These are phyloP conservation scores for Hipparchia semele DNA, from an alignment of 2,888 invertebrate species.

Conservation along the genomic window DNA sequence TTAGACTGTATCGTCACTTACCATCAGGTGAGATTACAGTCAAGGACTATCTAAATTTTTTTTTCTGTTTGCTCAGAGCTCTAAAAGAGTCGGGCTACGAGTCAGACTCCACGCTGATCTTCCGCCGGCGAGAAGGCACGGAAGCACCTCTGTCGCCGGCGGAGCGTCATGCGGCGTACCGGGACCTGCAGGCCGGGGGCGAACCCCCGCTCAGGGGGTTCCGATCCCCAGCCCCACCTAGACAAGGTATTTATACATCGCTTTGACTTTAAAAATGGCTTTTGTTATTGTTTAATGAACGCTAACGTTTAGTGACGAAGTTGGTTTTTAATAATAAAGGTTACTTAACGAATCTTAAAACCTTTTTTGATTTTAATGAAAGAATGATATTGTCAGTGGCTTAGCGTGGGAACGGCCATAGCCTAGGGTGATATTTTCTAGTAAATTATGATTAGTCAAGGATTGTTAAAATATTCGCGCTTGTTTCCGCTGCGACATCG, in stretches of 20 bases:
- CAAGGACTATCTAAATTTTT: background rate
- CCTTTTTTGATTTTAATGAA: no score
- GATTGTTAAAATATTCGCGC: background rate
- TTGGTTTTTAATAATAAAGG: background rate
- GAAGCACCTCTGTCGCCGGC: constrained; percentile 88
- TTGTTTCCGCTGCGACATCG: no score
- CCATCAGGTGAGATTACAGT: no score
- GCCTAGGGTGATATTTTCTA: no score
- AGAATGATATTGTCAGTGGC: no score
- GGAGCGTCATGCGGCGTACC: constrained; percentile 93
- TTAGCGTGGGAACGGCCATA: no score
- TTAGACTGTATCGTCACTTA: no score
- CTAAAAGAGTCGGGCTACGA: constrained; percentile 96
- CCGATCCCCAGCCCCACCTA: constrained; percentile 92
- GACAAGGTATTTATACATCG: constrained; percentile 67
- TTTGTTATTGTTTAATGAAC: background rate
- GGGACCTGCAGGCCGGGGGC: constrained; percentile 95
- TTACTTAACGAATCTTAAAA: background rate
- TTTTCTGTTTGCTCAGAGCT: constrained; percentile 79
- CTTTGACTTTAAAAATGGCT: constrained; percentile 5
- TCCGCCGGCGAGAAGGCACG: constrained; percentile 88
- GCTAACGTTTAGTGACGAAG: background rate
- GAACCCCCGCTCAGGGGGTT: constrained; percentile 97
- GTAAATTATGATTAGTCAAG: background rate
- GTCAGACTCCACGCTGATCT: constrained; percentile 94